These are phyloP conservation scores for Agrotis ipsilon DNA, from an alignment of 2,888 invertebrate genomes.

Conservation along the genomic window DNA sequence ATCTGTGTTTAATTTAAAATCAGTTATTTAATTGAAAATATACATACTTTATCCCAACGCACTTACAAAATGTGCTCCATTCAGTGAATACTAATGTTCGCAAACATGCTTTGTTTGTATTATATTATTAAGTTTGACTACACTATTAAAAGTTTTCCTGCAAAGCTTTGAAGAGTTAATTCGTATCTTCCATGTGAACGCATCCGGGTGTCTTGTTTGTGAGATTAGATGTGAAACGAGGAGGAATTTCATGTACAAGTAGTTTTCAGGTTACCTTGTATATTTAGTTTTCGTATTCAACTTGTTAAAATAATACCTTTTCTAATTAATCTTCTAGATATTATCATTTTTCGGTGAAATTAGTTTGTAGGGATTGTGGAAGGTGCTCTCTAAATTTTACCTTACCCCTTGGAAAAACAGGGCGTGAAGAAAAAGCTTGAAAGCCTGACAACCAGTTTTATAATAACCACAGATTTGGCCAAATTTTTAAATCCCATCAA, in stretches of 20 bases:
- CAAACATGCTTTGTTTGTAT: slow-evolving; percentile 58
- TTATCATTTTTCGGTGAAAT: too few species aligned
- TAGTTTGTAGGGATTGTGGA: too few species aligned
- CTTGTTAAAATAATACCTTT: too few species aligned
- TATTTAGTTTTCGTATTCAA: background rate
- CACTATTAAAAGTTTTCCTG: slow-evolving; percentile 63
- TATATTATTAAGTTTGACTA: slow-evolving; percentile 64
- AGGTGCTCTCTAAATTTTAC: too few species aligned
- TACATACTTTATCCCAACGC: too few species aligned
- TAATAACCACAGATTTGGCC: too few species aligned
- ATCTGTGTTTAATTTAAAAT: background rate
- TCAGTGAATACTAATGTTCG: slow-evolving; percentile 61
- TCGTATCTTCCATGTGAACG: slow-evolving; percentile 43
- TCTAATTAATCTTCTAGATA: too few species aligned
- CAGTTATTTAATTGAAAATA: too few species aligned
- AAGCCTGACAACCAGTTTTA: too few species aligned
- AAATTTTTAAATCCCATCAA: too few species aligned
- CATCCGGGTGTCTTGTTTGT: slow-evolving; percentile 42
- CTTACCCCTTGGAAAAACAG: too few species aligned
- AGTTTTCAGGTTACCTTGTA: background rate
- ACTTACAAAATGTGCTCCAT: slow-evolving; percentile 46
- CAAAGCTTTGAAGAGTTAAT: slow-evolving; percentile 51
- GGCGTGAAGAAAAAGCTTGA: too few species aligned
- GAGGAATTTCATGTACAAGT: slow-evolving; percentile 30
- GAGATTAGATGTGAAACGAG: slow-evolving; percentile 23